Conservation (phyloP, 2,888 invertebrate species). For the Eupithecia tripunctaria region DNA sequence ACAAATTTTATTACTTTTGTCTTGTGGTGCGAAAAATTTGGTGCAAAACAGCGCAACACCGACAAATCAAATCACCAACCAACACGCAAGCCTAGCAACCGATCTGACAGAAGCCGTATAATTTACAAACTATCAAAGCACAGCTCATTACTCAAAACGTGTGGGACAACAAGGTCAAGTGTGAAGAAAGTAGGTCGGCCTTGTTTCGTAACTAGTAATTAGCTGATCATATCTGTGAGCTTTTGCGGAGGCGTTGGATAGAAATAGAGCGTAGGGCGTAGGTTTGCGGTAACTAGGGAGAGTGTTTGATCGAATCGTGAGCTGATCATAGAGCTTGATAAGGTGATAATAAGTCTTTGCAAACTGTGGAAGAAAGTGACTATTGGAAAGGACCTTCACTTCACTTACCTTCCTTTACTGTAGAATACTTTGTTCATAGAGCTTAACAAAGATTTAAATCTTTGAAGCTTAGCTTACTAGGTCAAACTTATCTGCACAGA, state of each 20-base stretch:
- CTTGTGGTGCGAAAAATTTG: too few relatives aligned
- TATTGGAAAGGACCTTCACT: constrained; percentile 2
- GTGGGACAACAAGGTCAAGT: constrained; percentile 42
- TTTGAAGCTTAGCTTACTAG: too few relatives aligned
- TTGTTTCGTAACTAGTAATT: constrained; percentile 40
- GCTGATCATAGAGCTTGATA: not conserved
- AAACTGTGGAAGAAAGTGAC: not conserved
- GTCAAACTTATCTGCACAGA: not conserved
- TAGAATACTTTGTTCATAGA: not conserved
- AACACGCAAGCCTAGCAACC: not conserved
- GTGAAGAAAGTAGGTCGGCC: constrained; percentile 42
- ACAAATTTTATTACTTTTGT: too few relatives aligned
- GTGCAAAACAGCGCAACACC: too few relatives aligned
- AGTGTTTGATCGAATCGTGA: constrained; percentile 6
- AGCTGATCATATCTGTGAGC: constrained; percentile 34
- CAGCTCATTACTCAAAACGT: constrained; percentile 34
- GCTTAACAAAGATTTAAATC: too few relatives aligned
- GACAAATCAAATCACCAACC: not conserved
- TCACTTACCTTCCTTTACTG: not conserved
- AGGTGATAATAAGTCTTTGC: not conserved
- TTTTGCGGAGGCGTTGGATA: constrained; percentile 21
- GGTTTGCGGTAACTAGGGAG: not conserved
- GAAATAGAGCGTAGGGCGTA: constrained; percentile 11
- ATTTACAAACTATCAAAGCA: constrained; percentile 7
- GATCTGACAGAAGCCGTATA: not conserved